Percentiles rank a stretch among this genome's conserved stretches.
Evolutionary conservation across 2,113 vertebrate species (phyloP).

Genomic region (Festucalex cinctus): DNA sequence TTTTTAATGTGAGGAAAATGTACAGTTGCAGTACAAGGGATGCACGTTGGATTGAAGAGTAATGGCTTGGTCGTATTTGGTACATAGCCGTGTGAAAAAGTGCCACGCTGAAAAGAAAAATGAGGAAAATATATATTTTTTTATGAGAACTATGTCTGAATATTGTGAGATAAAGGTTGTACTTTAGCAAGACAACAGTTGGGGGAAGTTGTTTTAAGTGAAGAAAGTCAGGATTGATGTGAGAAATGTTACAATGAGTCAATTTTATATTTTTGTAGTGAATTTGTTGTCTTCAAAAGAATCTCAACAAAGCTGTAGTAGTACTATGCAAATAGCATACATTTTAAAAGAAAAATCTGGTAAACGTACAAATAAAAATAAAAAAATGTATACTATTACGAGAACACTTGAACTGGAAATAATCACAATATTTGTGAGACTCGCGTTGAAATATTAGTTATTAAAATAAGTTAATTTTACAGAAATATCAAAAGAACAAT

Average conservation of each 20-base stretch:
- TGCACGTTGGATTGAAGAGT: neutral
- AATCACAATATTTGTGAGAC: no score
- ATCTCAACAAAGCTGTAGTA: neutral
- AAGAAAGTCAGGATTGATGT: neutral
- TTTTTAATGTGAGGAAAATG: neutral
- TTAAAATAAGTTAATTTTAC: neutral
- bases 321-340: neutral
- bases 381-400: no score
- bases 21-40: neutral
- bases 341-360: neutral
- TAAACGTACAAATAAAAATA: neutral
- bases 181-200: neutral
- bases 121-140: neutral
- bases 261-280: neutral
- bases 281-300: neutral
- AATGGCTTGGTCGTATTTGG: neutral
- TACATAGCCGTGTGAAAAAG: neutral
- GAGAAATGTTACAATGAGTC: neutral
- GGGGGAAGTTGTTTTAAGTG: neutral
- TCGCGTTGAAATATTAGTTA: neutral
- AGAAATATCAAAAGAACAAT: neutral
- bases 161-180: neutral
- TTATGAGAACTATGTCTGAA: neutral
- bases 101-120: slow-evolving; percentile 2
- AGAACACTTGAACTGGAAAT: neutral